These are phyloP conservation scores for Leptoteleia sp. DNA, from an alignment of 1,140 invertebrate genomes.

Conservation along the genomic window DNA sequence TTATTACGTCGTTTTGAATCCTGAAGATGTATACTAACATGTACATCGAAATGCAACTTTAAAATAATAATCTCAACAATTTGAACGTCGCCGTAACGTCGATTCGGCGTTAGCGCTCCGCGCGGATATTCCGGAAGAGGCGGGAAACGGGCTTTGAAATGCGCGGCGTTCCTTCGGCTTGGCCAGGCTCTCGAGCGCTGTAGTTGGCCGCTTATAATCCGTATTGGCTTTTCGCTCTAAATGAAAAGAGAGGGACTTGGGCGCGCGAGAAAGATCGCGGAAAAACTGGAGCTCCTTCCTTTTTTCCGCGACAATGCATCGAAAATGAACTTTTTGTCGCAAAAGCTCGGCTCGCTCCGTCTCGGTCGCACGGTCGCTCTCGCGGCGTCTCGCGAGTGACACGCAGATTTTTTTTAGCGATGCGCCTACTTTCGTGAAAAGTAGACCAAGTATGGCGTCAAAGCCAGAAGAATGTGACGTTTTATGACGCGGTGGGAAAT, in stretches of 20 bases:
- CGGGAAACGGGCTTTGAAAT: too few relatives aligned
- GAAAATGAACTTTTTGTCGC: constrained; percentile 61
- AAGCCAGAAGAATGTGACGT: constrained; percentile 56
- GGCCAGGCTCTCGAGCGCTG: constrained; percentile 15
- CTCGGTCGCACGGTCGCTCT: constrained; percentile 9
- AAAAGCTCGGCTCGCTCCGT: constrained; percentile 22
- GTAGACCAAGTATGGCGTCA: constrained; percentile 58
- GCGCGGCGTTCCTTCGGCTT: constrained; percentile 26
- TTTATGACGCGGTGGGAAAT: constrained; percentile 39
- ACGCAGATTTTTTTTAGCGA: constrained; percentile 49
- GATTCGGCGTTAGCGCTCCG: too few relatives aligned
- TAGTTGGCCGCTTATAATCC: constrained; percentile 24
- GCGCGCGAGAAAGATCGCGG: background rate
- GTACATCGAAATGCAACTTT: too few relatives aligned
- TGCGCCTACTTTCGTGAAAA: constrained; percentile 55
- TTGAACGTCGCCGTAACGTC: too few relatives aligned
- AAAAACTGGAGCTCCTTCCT: constrained; percentile 36
- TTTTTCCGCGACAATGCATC: constrained; percentile 53
- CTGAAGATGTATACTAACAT: too few relatives aligned
- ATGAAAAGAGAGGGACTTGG: constrained; percentile 20
- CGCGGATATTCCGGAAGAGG: too few relatives aligned
- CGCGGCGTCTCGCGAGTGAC: constrained; percentile 32
- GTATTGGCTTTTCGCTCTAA: constrained; percentile 34
- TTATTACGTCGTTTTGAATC: too few relatives aligned
- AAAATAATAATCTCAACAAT: too few relatives aligned